Conservation (phyloP, 2,113 vertebrate genomes). For the Mastomys natalensis region DNA sequence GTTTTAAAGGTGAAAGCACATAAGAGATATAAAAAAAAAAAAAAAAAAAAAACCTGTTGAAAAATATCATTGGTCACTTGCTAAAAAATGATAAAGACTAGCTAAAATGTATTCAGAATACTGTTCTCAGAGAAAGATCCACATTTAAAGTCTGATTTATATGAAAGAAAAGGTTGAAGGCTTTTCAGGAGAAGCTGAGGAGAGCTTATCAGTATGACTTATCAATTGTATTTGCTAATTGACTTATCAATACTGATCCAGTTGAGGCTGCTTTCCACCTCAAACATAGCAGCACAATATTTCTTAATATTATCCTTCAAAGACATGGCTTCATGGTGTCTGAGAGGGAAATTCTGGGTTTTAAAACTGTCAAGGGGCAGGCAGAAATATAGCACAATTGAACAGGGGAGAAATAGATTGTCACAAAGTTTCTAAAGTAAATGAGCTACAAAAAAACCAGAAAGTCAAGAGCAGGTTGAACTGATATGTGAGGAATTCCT, state of each 20-base stretch:
- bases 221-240: background rate
- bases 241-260: background rate
- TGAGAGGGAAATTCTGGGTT: background rate
- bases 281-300: background rate
- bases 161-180: background rate
- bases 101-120: background rate
- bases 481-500: background rate
- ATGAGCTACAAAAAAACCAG: background rate
- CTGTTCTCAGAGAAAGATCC: background rate
- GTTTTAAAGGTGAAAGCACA: background rate
- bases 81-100: background rate
- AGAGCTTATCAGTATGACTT: background rate
- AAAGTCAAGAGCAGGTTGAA: background rate
- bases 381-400: background rate
- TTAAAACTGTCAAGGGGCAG: background rate
- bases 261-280: background rate
- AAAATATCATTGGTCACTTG: background rate
- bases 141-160: background rate
- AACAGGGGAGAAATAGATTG: background rate
- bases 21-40: background rate
- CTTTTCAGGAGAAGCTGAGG: background rate
- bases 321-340: too few relatives aligned
- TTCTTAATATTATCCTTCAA: background rate
- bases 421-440: background rate
- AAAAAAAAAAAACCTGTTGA: background rate